Evolutionary conservation across 2,113 vertebrate genomes (phyloP).

Genomic region (Camelus dromedarius): DNA sequence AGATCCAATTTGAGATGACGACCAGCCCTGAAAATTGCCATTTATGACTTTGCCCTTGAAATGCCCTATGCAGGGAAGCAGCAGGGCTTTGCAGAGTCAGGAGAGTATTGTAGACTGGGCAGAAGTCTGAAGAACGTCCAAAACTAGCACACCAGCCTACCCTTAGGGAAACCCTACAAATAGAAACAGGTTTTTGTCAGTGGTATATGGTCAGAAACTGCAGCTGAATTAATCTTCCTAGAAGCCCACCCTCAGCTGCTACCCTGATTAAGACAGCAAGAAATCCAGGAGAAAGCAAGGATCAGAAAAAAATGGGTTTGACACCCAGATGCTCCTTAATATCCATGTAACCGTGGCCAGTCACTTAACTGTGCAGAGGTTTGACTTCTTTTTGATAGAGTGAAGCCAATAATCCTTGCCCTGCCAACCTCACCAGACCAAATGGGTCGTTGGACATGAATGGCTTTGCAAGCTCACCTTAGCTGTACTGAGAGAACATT

Average conservation of each 20-base stretch:
- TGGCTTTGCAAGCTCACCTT: neutral
- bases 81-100: neutral
- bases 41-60: slow-evolving; percentile 21
- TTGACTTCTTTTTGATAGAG: neutral
- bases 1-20: neutral
- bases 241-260: slow-evolving; percentile 8
- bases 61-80: neutral
- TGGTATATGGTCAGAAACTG: neutral
- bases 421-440: neutral
- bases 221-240: neutral
- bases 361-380: neutral
- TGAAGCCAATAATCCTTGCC: neutral
- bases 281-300: neutral
- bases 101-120: neutral
- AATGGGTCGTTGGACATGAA: neutral
- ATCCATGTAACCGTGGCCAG: neutral
- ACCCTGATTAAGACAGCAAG: neutral
- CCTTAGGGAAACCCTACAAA: slow-evolving; percentile 40
- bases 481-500: neutral
- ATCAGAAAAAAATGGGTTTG: neutral
- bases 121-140: slow-evolving; percentile 30
- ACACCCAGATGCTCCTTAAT: neutral
- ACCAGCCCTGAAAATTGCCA: neutral
- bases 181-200: slow-evolving; percentile 40
- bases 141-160: slow-evolving; percentile 32